Base-by-base conservation (phyloP, 2,888 invertebrate genomes). In the Nesidiocoris tenuis region DNA sequence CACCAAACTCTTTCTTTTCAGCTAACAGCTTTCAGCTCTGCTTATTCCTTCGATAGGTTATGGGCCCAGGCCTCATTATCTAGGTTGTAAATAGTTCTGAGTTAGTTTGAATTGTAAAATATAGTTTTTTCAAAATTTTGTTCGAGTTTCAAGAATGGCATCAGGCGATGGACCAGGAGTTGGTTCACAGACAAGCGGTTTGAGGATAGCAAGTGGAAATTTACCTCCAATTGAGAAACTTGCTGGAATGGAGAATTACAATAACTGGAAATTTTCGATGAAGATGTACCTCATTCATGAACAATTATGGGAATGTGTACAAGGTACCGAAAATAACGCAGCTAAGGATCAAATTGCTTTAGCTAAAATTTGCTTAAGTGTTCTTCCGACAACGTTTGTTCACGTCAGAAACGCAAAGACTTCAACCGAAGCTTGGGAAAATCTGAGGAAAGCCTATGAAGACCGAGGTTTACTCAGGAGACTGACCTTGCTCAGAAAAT, bases 191-290 rank as follows among this genome's bases (percentile, higher is more conserved):
- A n/a, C n/a, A n/a, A n/a, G n/a, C n/a, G n/a, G n/a, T n/a, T n/a
- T n/a, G n/a, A n/a, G n/a, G n/a, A n/a, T n/a, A n/a, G n/a, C 63
- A 16, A 66, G 25, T 9, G 66, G 25, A 24, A 24, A n/a, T 19
- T 17, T 66, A 25, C 66, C 66, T 24, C 16, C 25, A 12, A 24
- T 24, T 66, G 39, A 25, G n/a, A 66, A 25, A 54, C 25, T 66
- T 22, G n/a, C n/a, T n/a, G n/a, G n/a, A n/a, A n/a, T n/a, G n/a
- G 19, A 78, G 12, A 78, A 78, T 39, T 78, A 78, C 57, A 65
- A 59, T 21, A 24, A 74, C 54, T 79, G 78, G 75, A 78, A 79
- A 74, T 79, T 79, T 24, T 65, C 77, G 9, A 76, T 78, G 67
- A 24, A 74, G 21, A 77, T 74, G 61, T 66, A 54, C 39, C 25